Evolutionary conservation across 92 coral and sea anemone genomes (phyloP).

Genomic region (Palythoa grandiflora): DNA sequence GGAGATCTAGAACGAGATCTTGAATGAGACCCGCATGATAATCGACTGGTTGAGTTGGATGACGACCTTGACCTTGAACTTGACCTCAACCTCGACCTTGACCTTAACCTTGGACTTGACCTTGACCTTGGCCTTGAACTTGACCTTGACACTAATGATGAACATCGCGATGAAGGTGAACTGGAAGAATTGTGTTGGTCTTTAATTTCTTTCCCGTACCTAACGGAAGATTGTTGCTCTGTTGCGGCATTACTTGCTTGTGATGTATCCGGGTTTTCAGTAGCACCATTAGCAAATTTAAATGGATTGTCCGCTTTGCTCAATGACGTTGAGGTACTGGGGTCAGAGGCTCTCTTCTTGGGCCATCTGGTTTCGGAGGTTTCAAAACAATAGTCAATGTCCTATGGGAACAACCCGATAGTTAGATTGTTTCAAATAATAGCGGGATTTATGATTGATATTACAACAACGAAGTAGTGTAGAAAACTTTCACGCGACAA

Average conservation of each 20-base stretch:
- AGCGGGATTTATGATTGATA: too few relatives aligned
- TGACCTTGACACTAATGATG: background rate
- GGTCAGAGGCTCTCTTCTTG: background rate
- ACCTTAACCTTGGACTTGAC: background rate
- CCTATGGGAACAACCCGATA: background rate
- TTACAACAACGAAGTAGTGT: too few relatives aligned
- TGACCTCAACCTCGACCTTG: background rate
- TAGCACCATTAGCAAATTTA: background rate
- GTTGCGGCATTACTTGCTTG: background rate
- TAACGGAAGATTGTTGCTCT: background rate
- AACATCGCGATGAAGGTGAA: background rate
- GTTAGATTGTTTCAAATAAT: background rate
- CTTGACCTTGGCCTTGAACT: background rate
- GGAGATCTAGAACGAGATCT: constrained; percentile 11
- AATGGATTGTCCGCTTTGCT: background rate
- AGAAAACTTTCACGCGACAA: background rate
- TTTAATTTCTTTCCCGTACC: background rate
- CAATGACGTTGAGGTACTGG: background rate
- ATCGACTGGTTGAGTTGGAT: background rate
- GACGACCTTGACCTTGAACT: background rate
- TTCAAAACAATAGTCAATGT: constrained; percentile 19
- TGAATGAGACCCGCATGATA: background rate
- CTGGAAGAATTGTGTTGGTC: background rate
- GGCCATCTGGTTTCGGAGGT: constrained; percentile 20
- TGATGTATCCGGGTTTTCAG: constrained; percentile 7